Base-by-base conservation (phyloP, 1,140 invertebrate species). In the Delia radicum region DNA sequence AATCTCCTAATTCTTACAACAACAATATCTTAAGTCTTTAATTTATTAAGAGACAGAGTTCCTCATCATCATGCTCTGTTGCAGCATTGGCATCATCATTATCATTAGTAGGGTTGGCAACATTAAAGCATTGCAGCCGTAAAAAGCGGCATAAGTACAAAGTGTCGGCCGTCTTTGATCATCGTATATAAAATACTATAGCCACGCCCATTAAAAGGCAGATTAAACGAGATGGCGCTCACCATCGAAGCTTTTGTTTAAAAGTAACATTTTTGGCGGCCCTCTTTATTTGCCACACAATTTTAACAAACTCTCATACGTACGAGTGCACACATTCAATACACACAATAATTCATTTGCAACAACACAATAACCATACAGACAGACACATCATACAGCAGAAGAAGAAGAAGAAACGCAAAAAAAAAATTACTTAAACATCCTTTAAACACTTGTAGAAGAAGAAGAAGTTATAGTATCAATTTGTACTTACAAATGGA, bases 171-270 rank as follows among this genome's bases (percentile, higher is more conserved):
- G 77, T 75, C 83, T 85, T 85, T 85, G 83, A 85, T 85, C 83
- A 84, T 73, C 76, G 80, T 79, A 82, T 83, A 84, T 84, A 85
- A 85, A 85, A 85, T 84, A 84, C 83, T 85, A 80, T 84, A 77
- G 81, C 83, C 83, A 82, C 83, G 83, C 83, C 83, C 83, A 79
- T 78, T 82, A 83, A 83, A 72, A 84, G 82, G 83, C 78, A 85
- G 82, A 84, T 84, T 84, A 85, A 85, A 85, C 82, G 83, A 85
- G 83, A 85, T 85, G 83, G 83, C 83, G 83, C 83, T 85, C 83
- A 77, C 81, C 71, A 83, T 33, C 65, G 29, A 33, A 69, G 29
- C 29, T 69, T 82, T 80, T 81, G 80, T 48, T 24, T 33, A 28
- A 26, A 46, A 73, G 71, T 26, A 48, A 27, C 29, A 27, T 48